Evolutionary conservation across 2,888 invertebrate genomes (phyloP).

Genomic region (Cheilosia pagana): DNA sequence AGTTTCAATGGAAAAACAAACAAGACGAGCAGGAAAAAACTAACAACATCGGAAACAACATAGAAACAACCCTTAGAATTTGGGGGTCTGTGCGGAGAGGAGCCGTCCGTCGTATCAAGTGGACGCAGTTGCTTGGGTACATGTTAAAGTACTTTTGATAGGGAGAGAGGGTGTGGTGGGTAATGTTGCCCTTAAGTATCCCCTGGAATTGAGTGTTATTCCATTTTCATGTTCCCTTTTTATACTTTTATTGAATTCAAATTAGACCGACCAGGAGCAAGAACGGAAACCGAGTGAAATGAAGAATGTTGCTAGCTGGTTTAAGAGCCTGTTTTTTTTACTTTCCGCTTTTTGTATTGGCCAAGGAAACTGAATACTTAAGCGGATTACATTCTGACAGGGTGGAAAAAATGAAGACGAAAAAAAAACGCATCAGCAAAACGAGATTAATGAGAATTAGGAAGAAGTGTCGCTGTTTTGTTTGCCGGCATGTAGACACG

Average conservation of each 20-base stretch:
- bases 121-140: conserved; percentile 2
- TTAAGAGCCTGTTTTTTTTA: conserved; percentile 21
- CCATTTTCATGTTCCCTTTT: conserved; percentile 58
- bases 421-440: conserved; percentile 22
- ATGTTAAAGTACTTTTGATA: conserved; percentile 30
- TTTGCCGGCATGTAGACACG: not conserved
- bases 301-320: conserved; percentile 41
- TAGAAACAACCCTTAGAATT: conserved; percentile 62
- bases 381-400: conserved; percentile 58
- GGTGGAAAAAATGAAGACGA: conserved; percentile 8
- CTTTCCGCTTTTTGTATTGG: conserved; percentile 24
- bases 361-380: conserved; percentile 55
- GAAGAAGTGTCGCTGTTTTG: conserved; percentile 18
- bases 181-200: conserved; percentile 64
- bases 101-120: conserved; percentile 29
- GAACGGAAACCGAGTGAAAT: conserved; percentile 43
- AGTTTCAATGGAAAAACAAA: conserved; percentile 27
- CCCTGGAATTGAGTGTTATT: conserved; percentile 70
- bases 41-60: conserved; percentile 48
- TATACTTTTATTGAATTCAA: conserved; percentile 73
- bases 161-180: conserved; percentile 6
- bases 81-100: conserved; percentile 9
- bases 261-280: conserved; percentile 51
- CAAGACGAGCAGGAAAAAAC: conserved; percentile 21
- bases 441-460: conserved; percentile 60